Evolutionary conservation across 2,888 invertebrate species (phyloP).

Genomic region (Chloroclystis v-ata): DNA sequence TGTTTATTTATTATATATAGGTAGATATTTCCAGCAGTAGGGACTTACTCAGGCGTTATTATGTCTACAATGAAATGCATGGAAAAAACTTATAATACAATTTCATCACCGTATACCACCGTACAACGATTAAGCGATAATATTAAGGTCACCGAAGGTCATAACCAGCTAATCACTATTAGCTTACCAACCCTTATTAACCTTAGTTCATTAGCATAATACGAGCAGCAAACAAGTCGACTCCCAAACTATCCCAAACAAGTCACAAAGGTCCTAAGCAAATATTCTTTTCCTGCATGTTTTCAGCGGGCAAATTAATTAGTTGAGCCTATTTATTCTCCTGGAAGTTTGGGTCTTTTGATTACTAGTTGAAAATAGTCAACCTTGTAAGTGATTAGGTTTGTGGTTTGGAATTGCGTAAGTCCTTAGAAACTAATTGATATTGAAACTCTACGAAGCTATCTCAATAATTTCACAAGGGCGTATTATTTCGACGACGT

Average conservation of each 20-base stretch:
- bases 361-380: conserved; percentile 21
- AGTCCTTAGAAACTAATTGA: neutral
- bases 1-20: too few relatives aligned
- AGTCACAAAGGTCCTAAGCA: conserved; percentile 30
- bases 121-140: too few relatives aligned
- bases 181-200: conserved; percentile 10
- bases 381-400: conserved; percentile 10
- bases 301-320: conserved; percentile 32
- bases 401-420: neutral
- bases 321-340: conserved; percentile 20
- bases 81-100: too few relatives aligned
- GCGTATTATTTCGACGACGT: neutral
- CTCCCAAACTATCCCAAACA: conserved; percentile 28
- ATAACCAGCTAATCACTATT: conserved; percentile 9
- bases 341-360: conserved; percentile 20
- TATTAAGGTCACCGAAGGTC: neutral
- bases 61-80: too few relatives aligned
- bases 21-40: too few relatives aligned
- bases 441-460: neutral
- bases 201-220: conserved; percentile 28
- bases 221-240: conserved; percentile 25
- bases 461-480: neutral
- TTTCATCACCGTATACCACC: neutral
- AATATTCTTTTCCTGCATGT: conserved; percentile 32
- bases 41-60: too few relatives aligned